Evolutionary conservation across 2,113 vertebrate genomes (phyloP).

Genomic region (Hippocampus guttulatus): DNA sequence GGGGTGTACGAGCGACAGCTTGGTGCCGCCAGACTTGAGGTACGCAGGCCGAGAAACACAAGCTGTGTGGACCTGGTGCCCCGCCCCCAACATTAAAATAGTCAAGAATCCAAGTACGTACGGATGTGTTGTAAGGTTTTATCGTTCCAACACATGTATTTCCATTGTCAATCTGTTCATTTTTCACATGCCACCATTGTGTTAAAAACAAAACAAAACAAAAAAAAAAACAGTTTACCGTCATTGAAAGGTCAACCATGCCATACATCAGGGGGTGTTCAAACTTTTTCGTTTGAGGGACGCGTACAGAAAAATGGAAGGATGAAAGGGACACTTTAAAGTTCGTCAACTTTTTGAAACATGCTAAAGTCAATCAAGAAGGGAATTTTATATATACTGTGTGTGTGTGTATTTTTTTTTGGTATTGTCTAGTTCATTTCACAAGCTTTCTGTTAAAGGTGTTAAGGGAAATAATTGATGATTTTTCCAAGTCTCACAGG

Average conservation of each 20-base stretch:
- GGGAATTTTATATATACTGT: too few species aligned
- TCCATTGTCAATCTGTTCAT: background rate
- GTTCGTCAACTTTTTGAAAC: too few species aligned
- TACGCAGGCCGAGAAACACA: conserved; percentile 88
- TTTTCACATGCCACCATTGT: background rate
- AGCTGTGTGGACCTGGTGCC: conserved; percentile 69
- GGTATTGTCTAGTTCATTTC: too few species aligned
- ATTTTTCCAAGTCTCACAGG: too few species aligned
- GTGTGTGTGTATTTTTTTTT: too few species aligned
- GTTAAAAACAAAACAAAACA: background rate
- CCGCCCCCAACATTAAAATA: background rate
- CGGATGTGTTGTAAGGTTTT: background rate
- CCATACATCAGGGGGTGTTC: too few species aligned
- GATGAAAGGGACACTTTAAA: background rate
- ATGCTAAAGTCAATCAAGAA: too few species aligned
- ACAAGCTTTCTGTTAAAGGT: too few species aligned
- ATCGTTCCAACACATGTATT: background rate
- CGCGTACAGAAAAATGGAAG: too few species aligned
- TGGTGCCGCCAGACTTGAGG: conserved; percentile 73
- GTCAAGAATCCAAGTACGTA: background rate
- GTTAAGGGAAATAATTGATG: too few species aligned
- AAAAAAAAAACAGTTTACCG: background rate
- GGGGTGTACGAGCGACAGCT: conserved; percentile 78
- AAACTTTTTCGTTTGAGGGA: too few species aligned
- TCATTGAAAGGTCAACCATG: too few species aligned